These are phyloP conservation scores for Puma concolor DNA, from an alignment of 2,113 vertebrate species.

Conservation along the genomic window DNA sequence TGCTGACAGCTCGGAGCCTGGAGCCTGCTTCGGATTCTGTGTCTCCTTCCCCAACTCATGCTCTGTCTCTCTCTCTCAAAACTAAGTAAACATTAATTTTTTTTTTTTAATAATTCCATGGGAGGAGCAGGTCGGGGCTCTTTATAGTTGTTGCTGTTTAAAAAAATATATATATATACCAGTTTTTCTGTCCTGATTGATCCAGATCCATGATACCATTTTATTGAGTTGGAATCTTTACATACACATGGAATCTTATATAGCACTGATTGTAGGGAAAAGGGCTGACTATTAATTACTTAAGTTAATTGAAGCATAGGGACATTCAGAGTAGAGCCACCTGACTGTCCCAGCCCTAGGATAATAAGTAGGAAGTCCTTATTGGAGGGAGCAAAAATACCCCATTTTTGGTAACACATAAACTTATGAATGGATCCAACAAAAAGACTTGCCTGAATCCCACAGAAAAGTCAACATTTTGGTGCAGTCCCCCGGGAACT, in stretches of 20 bases:
- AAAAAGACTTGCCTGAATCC: neutral
- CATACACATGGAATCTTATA: neutral
- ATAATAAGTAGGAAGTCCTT: neutral
- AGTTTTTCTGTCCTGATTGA: neutral
- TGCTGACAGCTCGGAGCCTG: no score
- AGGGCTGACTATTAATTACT: neutral
- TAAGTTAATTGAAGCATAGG: neutral
- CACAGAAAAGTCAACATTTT: neutral
- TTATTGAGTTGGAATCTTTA: neutral
- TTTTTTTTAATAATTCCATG: neutral
- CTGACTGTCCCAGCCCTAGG: neutral
- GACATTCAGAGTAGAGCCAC: neutral
- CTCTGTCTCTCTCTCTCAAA: no score
- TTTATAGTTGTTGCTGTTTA: neutral
- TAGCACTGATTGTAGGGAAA: neutral
- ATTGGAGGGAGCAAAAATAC: neutral
- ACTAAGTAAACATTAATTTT: no score
- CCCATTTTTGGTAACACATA: neutral
- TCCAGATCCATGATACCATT: neutral
- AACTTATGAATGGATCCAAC: neutral
- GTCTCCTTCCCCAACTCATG: no score
- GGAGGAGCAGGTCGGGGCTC: neutral
- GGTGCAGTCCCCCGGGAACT: neutral
- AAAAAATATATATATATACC: no score
- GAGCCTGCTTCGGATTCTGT: no score